phyloP scores from a whole-genome alignment of 2,888 invertebrate species.

The Drosophila suboccidentalis region DNA sequence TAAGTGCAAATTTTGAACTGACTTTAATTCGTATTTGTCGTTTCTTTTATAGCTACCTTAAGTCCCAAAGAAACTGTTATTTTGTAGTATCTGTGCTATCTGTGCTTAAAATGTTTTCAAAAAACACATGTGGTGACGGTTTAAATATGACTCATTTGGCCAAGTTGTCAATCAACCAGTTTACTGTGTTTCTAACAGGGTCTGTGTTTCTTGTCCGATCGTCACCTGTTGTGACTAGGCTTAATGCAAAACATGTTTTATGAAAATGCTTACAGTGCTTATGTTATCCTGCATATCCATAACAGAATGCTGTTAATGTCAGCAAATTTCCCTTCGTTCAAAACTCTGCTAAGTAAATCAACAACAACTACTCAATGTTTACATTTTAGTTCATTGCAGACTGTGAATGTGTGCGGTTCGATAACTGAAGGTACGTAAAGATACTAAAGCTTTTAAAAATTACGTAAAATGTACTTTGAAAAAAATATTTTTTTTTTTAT shows the following conservation, averaged over 20 bases:
- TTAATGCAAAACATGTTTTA: slow-evolving; percentile 9
- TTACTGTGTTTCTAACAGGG: not conserved
- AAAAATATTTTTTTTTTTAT: too few relatives aligned
- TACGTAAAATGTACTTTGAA: too few relatives aligned
- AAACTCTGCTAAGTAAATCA: not conserved
- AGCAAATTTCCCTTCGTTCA: slow-evolving; percentile 11
- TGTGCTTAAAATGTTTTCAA: not conserved
- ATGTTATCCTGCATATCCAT: not conserved
- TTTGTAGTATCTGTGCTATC: not conserved
- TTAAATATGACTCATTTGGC: not conserved
- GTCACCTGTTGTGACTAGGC: slow-evolving; percentile 5
- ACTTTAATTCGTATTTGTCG: not conserved
- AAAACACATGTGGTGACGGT: slow-evolving; percentile 3
- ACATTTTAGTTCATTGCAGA: slow-evolving; percentile 22
- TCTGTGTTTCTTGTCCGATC: not conserved
- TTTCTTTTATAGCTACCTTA: not conserved
- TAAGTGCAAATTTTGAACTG: not conserved
- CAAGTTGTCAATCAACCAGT: not conserved
- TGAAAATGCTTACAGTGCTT: too few relatives aligned
- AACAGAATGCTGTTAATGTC: not conserved
- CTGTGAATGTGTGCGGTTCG: slow-evolving; percentile 5
- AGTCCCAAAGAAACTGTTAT: not conserved
- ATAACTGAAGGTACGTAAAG: not conserved
- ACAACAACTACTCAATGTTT: not conserved
- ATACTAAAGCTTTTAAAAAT: too few relatives aligned